Evolutionary conservation across 2,888 invertebrate genomes (phyloP).

Genomic region (Ecdyonurus torrentis): DNA sequence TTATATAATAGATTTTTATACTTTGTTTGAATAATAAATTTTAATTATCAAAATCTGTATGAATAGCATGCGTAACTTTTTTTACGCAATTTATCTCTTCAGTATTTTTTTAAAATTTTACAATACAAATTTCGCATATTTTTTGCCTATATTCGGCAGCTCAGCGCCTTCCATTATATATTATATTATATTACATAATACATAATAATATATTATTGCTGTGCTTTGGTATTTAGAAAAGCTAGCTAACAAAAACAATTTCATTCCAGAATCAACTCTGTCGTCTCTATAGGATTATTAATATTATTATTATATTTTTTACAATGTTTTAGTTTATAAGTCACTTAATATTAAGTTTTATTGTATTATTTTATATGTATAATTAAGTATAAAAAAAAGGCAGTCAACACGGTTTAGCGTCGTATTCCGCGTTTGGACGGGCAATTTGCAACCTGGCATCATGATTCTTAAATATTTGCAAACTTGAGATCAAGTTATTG

Average conservation of each 20-base stretch:
- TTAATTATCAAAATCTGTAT: not conserved
- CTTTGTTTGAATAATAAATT: too few relatives aligned
- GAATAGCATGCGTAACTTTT: not conserved
- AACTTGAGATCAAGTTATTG: not conserved
- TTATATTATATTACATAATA: too few relatives aligned
- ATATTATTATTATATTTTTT: too few relatives aligned
- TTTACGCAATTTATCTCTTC: too few relatives aligned
- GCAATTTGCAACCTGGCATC: not conserved
- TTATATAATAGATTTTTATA: too few relatives aligned
- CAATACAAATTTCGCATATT: not conserved
- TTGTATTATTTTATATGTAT: too few relatives aligned
- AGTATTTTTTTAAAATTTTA: not conserved
- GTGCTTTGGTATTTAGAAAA: not conserved
- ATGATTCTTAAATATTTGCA: not conserved
- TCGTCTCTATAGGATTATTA: too few relatives aligned
- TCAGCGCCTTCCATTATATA: not conserved
- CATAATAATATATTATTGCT: not conserved
- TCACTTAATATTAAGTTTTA: too few relatives aligned
- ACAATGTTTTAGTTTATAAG: too few relatives aligned
- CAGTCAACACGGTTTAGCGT: constrained; percentile 2
- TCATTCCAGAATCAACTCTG: not conserved
- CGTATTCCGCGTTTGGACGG: constrained; percentile 1
- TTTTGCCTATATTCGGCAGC: not conserved
- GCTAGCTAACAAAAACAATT: not conserved
- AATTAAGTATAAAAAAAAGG: too few relatives aligned